Conservation (phyloP, 1,140 invertebrate genomes). For the Tribolium madens region DNA sequence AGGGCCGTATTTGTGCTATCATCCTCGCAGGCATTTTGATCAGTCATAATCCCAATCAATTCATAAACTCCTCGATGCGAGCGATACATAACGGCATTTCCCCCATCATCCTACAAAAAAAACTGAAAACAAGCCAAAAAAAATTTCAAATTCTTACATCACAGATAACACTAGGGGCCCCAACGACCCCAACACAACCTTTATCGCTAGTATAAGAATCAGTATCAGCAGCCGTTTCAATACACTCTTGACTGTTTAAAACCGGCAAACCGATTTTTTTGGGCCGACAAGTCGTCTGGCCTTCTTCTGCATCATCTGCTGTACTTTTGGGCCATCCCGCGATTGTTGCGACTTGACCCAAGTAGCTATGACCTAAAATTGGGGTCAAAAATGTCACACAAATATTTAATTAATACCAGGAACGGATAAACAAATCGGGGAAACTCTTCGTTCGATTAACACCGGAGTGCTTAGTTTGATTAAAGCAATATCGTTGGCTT, state of each 20-base stretch:
- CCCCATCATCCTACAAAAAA: conserved; percentile 66
- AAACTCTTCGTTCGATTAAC: conserved; percentile 68
- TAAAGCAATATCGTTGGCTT: conserved; percentile 72
- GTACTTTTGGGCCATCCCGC: conserved; percentile 69
- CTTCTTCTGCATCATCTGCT: conserved; percentile 38
- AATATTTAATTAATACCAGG: conserved; percentile 63
- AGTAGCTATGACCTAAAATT: conserved; percentile 66
- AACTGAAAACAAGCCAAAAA: not conserved
- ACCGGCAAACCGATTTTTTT: conserved; percentile 69
- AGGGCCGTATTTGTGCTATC: conserved; percentile 67
- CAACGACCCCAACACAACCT: conserved; percentile 68
- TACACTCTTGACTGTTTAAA: conserved; percentile 66
- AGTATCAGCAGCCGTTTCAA: conserved; percentile 59
- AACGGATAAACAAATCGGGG: conserved; percentile 72
- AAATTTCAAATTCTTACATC: conserved; percentile 61
- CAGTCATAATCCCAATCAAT: conserved; percentile 68
- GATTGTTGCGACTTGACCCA: conserved; percentile 70
- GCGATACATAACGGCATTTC: conserved; percentile 67
- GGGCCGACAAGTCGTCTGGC: conserved; percentile 64
- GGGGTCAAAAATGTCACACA: not conserved
- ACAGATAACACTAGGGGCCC: conserved; percentile 66
- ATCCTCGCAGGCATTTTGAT: conserved; percentile 65
- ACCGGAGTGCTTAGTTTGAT: conserved; percentile 69
- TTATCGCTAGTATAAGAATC: conserved; percentile 66
- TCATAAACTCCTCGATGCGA: conserved; percentile 66